Evolutionary conservation across 2,888 invertebrate genomes (phyloP).

Genomic region (Tholera decimalis): DNA sequence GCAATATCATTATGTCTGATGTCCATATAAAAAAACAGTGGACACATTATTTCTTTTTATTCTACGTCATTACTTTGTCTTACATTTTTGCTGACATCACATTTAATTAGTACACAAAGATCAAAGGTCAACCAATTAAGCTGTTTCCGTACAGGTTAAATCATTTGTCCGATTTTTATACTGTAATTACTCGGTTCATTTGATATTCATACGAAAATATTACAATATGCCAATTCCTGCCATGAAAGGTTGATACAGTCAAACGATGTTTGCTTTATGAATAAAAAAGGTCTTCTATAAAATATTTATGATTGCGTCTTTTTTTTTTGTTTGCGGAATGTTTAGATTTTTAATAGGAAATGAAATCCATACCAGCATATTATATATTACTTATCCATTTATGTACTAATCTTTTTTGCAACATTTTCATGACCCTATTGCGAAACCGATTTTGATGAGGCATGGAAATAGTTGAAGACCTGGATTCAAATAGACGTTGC

Average conservation of each 20-base stretch:
- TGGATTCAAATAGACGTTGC: too few species aligned
- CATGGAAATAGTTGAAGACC: too few species aligned
- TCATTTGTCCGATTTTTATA: conserved; percentile 39
- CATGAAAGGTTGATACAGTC: conserved; percentile 54
- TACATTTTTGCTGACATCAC: neutral
- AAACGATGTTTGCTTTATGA: conserved; percentile 50
- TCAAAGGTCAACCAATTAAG: conserved; percentile 22
- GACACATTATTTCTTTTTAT: neutral
- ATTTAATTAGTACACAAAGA: conserved; percentile 13
- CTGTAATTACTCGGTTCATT: conserved; percentile 57
- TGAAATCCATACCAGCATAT: too few species aligned
- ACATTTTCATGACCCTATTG: too few species aligned
- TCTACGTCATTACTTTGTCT: neutral
- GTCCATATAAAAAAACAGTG: neutral
- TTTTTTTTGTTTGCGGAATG: conserved; percentile 18
- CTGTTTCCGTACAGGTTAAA: conserved; percentile 31
- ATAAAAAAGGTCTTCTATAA: conserved; percentile 49
- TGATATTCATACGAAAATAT: conserved; percentile 59
- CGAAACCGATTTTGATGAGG: neutral
- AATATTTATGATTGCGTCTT: conserved; percentile 43
- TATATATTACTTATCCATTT: too few species aligned
- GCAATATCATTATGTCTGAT: too few species aligned
- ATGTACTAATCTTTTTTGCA: too few species aligned
- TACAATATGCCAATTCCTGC: conserved; percentile 48
- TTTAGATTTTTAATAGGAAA: conserved; percentile 8